phyloP scores from a whole-genome alignment of 2,888 invertebrate species.

The Melipona bicolor region DNA sequence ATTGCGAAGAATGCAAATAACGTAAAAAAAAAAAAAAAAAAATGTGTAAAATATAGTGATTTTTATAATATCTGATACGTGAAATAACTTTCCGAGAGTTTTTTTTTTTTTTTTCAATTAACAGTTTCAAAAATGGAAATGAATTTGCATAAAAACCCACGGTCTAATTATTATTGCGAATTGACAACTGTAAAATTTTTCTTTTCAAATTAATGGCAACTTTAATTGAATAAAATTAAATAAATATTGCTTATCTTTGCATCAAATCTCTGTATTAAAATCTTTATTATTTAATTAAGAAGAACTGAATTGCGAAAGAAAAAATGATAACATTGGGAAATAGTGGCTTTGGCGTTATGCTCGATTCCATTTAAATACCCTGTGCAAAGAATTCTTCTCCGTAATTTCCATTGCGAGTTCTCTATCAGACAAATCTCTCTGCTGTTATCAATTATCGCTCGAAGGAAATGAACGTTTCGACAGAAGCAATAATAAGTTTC shows the following conservation, averaged over 20 bases:
- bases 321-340: not conserved
- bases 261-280: too few species aligned
- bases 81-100: too few species aligned
- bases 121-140: too few species aligned
- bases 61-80: too few species aligned
- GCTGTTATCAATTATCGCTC: not conserved
- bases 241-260: too few species aligned
- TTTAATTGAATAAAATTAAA: not conserved
- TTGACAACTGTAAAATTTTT: not conserved
- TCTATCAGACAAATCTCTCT: not conserved
- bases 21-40: too few species aligned
- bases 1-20: too few species aligned
- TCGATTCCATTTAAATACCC: not conserved
- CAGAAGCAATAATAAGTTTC: not conserved
- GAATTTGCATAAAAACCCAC: too few species aligned
- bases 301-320: not conserved
- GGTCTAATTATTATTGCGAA: not conserved
- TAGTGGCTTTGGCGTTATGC: not conserved
- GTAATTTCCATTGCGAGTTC: not conserved
- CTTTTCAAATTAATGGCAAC: not conserved
- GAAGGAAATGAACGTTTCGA: not conserved
- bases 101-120: too few species aligned
- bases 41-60: too few species aligned
- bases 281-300: not conserved
- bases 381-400: not conserved